A percentile compares a stretch with the other conserved stretches of the same genome.
These are phyloP conservation scores for Morone saxatilis DNA, from an alignment of 2,113 vertebrate species.

Conservation along the genomic window DNA sequence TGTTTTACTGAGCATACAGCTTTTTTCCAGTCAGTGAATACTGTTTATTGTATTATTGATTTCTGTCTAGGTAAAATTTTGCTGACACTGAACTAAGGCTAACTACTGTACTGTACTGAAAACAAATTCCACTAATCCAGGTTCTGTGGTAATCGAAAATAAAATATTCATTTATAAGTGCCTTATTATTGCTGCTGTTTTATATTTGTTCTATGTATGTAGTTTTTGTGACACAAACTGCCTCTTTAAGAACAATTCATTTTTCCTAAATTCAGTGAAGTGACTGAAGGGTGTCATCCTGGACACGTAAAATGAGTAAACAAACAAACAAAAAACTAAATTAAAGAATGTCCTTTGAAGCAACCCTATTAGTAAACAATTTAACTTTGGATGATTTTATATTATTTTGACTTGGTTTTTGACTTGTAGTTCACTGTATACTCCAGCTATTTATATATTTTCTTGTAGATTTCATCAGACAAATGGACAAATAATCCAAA, in stretches of 20 bases:
- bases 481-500: background rate
- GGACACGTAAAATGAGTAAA: too few species aligned
- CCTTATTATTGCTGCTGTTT: too few species aligned
- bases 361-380: too few species aligned
- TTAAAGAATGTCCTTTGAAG: too few species aligned
- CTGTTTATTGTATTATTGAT: constrained; percentile 7
- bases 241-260: too few species aligned
- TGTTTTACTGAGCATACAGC: too few species aligned
- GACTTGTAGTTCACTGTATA: background rate
- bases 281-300: too few species aligned
- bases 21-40: background rate
- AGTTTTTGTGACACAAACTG: too few species aligned
- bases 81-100: background rate
- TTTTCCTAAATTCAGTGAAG: too few species aligned
- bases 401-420: background rate
- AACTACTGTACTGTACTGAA: background rate
- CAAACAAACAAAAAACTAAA: too few species aligned
- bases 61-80: background rate
- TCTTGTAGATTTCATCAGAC: constrained; percentile 4
- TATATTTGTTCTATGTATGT: too few species aligned
- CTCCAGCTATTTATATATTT: background rate
- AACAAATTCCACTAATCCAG: background rate
- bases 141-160: background rate
- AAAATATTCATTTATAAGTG: background rate
- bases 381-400: too few species aligned